phyloP scores from a whole-genome alignment of 2,113 vertebrate species.

The human (Homo sapiens) region DNA sequence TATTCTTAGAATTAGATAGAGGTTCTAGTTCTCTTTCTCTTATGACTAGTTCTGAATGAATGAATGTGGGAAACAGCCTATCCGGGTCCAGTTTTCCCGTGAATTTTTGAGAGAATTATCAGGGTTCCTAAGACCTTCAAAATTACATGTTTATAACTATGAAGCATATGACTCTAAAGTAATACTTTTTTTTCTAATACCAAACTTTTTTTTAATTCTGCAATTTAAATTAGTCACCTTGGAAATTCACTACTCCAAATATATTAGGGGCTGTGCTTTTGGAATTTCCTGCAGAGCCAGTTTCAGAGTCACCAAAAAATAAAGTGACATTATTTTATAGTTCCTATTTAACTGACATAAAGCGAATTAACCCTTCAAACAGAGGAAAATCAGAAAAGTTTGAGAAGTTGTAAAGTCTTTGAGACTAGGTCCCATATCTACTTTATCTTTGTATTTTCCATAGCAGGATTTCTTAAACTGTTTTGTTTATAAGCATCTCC shows the following conservation, averaged over 20 bases:
- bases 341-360: constrained; percentile 23
- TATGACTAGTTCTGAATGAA: not conserved
- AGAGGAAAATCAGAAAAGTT: constrained; percentile 38
- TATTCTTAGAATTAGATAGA: not conserved
- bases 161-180: not conserved
- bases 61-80: not conserved
- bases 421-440: not conserved
- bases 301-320: constrained; percentile 40
- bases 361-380: constrained; percentile 9
- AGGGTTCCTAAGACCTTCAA: not conserved
- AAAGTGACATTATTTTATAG: constrained; percentile 40
- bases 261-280: not conserved
- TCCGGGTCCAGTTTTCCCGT: not conserved
- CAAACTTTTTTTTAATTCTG: not conserved
- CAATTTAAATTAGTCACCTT: not conserved
- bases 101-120: not conserved
- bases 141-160: not conserved
- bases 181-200: not conserved
- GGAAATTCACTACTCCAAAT: not conserved
- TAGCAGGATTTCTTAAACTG: not conserved
- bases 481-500: constrained; percentile 8
- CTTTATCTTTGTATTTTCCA: constrained; percentile 13
- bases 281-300: not conserved
- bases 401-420: not conserved
- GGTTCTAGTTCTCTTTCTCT: not conserved